Evolutionary conservation across 2,888 invertebrate genomes (phyloP).

Genomic region (Synanthedon myopaeformis): DNA sequence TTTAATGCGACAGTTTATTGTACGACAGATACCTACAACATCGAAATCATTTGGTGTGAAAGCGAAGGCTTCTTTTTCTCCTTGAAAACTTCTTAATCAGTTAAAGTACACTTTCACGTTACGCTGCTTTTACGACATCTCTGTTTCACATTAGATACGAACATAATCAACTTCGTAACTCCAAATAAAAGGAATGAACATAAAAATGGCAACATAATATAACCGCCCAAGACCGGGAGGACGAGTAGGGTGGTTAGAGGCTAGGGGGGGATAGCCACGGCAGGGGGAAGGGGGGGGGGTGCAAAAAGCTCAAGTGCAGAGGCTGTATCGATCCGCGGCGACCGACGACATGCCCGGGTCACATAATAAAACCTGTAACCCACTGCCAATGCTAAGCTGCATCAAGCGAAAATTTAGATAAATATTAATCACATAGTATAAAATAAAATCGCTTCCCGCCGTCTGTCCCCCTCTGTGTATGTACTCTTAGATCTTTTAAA

Average conservation of each 20-base stretch:
- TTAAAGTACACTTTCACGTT: constrained; percentile 4
- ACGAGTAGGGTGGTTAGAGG: constrained; percentile 13
- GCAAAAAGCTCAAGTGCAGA: constrained; percentile 66
- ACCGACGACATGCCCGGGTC: constrained; percentile 64
- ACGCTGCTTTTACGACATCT: background rate
- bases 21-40: no score
- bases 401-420: no score
- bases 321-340: constrained; percentile 62
- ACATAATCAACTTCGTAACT: background rate
- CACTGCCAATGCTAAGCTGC: no score
- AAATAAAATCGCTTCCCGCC: no score
- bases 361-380: constrained; percentile 12
- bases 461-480: no score
- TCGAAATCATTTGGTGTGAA: no score
- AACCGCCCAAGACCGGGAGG: constrained; percentile 26
- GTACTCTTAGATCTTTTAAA: no score
- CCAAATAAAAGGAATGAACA: constrained; percentile 36
- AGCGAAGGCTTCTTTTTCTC: background rate
- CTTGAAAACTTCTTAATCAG: constrained; percentile 2
- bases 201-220: constrained; percentile 52
- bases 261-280: background rate
- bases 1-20: no score
- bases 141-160: background rate
- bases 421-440: no score
- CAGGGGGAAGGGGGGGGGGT: constrained; percentile 18